phyloP scores from a whole-genome alignment of 2,797 vertebrate species.

The Takifugu ocellatus region DNA sequence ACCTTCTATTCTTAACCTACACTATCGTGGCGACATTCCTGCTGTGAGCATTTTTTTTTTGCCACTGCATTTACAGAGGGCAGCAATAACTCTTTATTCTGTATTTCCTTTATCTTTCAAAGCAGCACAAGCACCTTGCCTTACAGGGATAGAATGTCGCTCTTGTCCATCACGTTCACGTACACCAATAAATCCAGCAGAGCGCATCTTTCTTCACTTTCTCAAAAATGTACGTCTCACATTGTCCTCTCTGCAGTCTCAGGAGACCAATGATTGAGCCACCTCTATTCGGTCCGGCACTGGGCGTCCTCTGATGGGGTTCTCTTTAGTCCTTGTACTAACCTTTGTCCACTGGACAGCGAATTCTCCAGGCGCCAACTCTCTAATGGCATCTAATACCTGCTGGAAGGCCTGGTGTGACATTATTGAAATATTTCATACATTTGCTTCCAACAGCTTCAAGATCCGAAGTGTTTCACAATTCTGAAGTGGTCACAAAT shows the following conservation, averaged over 20 bases:
- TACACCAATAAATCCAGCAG: no score
- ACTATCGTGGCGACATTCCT: no score
- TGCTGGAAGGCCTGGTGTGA: constrained; percentile 21
- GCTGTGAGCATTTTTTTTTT: no score
- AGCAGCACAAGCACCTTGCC: no score
- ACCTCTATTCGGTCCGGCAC: constrained; percentile 19
- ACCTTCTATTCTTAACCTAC: no score
- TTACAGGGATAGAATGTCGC: no score
- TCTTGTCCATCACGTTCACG: no score
- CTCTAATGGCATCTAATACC: constrained; percentile 40
- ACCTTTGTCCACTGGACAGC: constrained; percentile 47
- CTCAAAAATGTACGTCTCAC: constrained; percentile 8
- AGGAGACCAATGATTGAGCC: constrained; percentile 15
- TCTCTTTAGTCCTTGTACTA: constrained; percentile 32
- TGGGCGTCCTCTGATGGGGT: constrained; percentile 11
- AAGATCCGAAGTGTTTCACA: no score
- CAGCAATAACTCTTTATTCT: no score
- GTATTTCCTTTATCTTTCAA: no score
- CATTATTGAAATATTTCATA: neutral
- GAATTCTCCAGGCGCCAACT: constrained; percentile 27
- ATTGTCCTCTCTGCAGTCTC: constrained; percentile 9
- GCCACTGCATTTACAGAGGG: no score
- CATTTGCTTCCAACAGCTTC: neutral
- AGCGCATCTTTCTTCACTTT: neutral
- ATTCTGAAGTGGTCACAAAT: no score